These are phyloP conservation scores for Blomia tropicalis DNA, from an alignment of 2,888 invertebrate genomes.

Conservation along the genomic window DNA sequence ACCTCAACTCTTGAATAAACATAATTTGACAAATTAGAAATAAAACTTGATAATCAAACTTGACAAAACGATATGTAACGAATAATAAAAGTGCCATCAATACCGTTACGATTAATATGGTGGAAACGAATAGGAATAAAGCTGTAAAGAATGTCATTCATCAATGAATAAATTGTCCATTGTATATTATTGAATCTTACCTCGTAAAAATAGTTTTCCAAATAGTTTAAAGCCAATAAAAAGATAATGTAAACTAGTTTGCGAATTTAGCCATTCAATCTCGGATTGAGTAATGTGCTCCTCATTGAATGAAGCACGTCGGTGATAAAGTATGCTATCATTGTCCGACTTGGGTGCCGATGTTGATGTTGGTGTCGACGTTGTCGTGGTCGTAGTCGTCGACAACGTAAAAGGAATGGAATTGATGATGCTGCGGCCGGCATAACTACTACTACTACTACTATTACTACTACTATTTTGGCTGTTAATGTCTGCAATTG, in stretches of 20 bases:
- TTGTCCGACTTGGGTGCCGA: background rate
- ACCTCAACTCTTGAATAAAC: too few relatives aligned
- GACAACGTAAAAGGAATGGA: too few relatives aligned
- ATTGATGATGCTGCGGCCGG: background rate
- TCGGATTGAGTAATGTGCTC: background rate
- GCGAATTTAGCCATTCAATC: background rate
- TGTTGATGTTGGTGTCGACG: too few relatives aligned
- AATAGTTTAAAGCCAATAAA: background rate
- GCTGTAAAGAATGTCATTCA: background rate
- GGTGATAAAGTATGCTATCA: background rate
- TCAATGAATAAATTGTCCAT: background rate
- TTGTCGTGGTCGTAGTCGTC: too few relatives aligned
- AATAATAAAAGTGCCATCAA: background rate
- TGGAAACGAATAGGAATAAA: background rate
- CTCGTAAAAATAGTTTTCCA: background rate
- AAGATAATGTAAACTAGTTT: background rate
- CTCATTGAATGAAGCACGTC: background rate
- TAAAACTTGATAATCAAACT: background rate
- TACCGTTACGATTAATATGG: background rate
- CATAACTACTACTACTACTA: background rate
- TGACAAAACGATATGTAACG: background rate
- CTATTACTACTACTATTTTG: background rate
- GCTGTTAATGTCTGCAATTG: background rate
- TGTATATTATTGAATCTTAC: background rate
- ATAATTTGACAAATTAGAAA: background rate